phyloP scores from a whole-genome alignment of 2,113 vertebrate species.

The Antechinus stuartii region DNA sequence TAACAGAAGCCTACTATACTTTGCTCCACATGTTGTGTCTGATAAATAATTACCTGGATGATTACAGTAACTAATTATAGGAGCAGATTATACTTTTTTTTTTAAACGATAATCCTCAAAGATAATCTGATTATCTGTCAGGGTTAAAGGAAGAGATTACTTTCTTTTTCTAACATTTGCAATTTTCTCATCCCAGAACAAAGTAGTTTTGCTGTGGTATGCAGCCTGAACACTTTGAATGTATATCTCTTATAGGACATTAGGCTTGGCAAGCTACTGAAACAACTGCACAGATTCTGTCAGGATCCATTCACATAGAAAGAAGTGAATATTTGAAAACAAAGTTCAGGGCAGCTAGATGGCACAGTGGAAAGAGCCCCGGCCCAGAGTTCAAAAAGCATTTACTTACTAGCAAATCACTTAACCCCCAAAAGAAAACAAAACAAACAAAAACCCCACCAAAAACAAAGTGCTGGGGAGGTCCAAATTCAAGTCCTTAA shows the following conservation, averaged over 20 bases:
- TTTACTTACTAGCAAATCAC: too few species aligned
- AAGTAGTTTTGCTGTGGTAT: background rate
- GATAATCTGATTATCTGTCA: constrained; percentile 51
- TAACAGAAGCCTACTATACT: background rate
- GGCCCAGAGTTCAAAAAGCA: too few species aligned
- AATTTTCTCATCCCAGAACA: constrained; percentile 20
- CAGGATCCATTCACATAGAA: background rate
- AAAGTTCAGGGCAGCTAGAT: background rate
- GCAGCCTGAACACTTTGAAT: background rate
- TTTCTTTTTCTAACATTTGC: constrained; percentile 40
- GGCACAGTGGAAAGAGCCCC: too few species aligned
- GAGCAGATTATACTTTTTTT: constrained; percentile 53
- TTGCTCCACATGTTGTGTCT: constrained; percentile 18
- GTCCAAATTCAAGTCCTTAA: background rate
- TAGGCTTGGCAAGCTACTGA: background rate
- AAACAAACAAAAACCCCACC: too few species aligned
- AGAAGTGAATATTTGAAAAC: background rate
- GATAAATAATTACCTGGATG: constrained; percentile 39
- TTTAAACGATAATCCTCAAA: constrained; percentile 23
- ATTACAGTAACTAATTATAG: constrained; percentile 53
- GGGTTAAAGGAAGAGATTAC: constrained; percentile 29
- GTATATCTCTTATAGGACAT: background rate
- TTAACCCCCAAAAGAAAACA: too few species aligned
- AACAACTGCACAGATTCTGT: background rate
- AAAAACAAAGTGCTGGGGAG: background rate